Evolutionary conservation across 2,888 invertebrate genomes (phyloP).

Genomic region (Schizotus pectinicornis): DNA sequence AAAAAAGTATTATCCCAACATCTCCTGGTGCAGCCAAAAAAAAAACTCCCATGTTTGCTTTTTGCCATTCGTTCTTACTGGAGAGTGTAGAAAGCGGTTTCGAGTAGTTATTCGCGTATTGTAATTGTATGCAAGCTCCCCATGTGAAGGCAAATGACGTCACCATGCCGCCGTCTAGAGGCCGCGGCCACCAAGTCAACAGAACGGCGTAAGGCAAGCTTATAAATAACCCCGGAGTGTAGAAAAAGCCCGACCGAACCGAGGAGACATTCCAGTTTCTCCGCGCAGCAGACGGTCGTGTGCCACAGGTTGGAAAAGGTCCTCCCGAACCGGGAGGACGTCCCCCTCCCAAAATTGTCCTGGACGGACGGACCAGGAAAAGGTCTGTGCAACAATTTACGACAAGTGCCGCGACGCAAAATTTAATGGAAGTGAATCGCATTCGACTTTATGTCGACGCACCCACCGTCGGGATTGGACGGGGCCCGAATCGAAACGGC

Average conservation of each 20-base stretch:
- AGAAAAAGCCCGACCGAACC: slow-evolving; percentile 23
- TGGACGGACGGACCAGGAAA: slow-evolving; percentile 9
- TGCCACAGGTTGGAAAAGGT: slow-evolving; percentile 22
- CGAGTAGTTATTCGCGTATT: too few relatives aligned
- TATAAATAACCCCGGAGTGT: slow-evolving; percentile 29
- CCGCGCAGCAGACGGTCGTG: slow-evolving; percentile 12
- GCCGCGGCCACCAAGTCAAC: slow-evolving; percentile 28
- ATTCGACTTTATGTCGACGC: slow-evolving; percentile 21
- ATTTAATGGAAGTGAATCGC: slow-evolving; percentile 23
- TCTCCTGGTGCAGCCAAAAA: too few relatives aligned
- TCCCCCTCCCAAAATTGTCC: background rate
- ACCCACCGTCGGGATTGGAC: slow-evolving; percentile 13
- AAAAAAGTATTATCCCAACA: too few relatives aligned
- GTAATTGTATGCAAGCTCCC: background rate
- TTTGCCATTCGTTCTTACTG: too few relatives aligned
- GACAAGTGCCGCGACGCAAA: slow-evolving; percentile 18
- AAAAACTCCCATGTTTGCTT: too few relatives aligned
- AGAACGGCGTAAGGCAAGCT: slow-evolving; percentile 23
- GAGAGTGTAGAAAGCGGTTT: too few relatives aligned
- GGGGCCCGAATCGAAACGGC: slow-evolving; percentile 25
- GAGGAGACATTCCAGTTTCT: slow-evolving; percentile 27
- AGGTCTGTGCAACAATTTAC: slow-evolving; percentile 22
- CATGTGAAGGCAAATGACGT: slow-evolving; percentile 7
- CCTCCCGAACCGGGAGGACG: background rate
- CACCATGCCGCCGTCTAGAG: slow-evolving; percentile 16